Evolutionary conservation across 2,888 invertebrate species (phyloP), one percentile per base, ranked within the genome.

Genomic region (Trachelus troglodyta): DNA sequence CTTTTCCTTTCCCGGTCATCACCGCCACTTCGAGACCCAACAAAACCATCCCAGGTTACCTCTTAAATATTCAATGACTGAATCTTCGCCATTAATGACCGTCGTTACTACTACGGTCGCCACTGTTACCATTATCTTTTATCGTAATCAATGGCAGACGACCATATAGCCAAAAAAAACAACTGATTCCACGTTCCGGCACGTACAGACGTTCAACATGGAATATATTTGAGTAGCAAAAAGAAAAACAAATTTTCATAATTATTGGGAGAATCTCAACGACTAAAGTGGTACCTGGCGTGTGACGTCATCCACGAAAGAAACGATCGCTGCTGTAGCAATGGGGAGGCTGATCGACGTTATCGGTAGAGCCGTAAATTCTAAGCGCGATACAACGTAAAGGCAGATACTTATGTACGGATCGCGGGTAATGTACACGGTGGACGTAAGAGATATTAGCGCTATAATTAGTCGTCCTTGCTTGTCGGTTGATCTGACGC

Each of bases 391-490:
- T 56, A 56, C 56, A 9, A 23, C 56, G 23, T 56, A 56, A 56
- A 56, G 56, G 56, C 56, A 56, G 56, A 56, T 56, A 56, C 56
- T 23, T 56, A 56, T 56, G 56, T 56, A 9, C 23, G 23, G 56
- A 23, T 71, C 34, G 71, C 71, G 31, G 30, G 9, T 71, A 71
- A 73, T 75, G 73, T 82, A 74, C 79, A 85, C 74, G 79, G 79
- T 80, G 81, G 81, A 85, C 82, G 83, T 84, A 83, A 82, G 83
- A 85, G 84, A 84, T 85, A 83, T 81, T 77, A 82, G 80, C 76
- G 85, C 87, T 90, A 90, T 90, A 90, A 90, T 90, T 90, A 90
- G 89, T 87, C 87, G 90, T 89, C 90, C 89, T 89, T 90, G 90
- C 88, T 83, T 85, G 86, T 81, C 86, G 86, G 86, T 85, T 86